Conservation (phyloP, 64 coral and sea anemone genomes). For the Montipora sp. region DNA sequence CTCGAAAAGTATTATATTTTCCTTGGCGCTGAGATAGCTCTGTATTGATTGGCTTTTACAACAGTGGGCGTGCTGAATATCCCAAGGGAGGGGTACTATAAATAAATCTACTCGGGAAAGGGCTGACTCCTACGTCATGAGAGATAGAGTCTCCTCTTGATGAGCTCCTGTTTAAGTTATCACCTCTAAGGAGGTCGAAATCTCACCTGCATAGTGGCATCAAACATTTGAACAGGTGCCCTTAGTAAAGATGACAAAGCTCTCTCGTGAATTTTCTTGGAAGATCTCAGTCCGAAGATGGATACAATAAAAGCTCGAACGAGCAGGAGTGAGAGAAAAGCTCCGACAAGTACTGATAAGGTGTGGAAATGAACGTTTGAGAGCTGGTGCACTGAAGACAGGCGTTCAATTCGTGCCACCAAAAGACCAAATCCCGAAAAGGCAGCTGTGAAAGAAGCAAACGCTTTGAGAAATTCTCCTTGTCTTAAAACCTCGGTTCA, state of each 20-base stretch:
- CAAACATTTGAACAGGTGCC: conserved; percentile 51
- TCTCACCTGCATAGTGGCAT: conserved; percentile 27
- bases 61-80: too few relatives aligned
- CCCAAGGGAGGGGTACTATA: too few relatives aligned
- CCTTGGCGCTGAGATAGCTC: too few relatives aligned
- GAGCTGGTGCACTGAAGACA: conserved; percentile 43
- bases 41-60: too few relatives aligned
- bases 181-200: neutral
- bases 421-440: conserved; percentile 49
- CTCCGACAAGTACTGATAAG: conserved; percentile 5
- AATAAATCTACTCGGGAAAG: too few relatives aligned
- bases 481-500: too few relatives aligned
- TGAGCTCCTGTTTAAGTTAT: too few relatives aligned
- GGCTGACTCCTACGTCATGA: too few relatives aligned
- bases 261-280: conserved; percentile 55
- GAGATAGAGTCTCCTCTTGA: too few relatives aligned
- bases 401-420: conserved; percentile 61
- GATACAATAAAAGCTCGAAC: conserved; percentile 39
- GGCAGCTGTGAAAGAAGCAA: conserved; percentile 26
- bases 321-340: conserved; percentile 41
- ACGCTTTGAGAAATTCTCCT: neutral
- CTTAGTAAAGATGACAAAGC: conserved; percentile 54
- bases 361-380: conserved; percentile 38
- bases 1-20: too few relatives aligned
- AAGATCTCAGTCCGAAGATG: conserved; percentile 47